Evolutionary conservation across 1,140 invertebrate species (phyloP), one percentile per base, ranked within the genome.

Genomic region (Leptinotarsa undecemlineata): DNA sequence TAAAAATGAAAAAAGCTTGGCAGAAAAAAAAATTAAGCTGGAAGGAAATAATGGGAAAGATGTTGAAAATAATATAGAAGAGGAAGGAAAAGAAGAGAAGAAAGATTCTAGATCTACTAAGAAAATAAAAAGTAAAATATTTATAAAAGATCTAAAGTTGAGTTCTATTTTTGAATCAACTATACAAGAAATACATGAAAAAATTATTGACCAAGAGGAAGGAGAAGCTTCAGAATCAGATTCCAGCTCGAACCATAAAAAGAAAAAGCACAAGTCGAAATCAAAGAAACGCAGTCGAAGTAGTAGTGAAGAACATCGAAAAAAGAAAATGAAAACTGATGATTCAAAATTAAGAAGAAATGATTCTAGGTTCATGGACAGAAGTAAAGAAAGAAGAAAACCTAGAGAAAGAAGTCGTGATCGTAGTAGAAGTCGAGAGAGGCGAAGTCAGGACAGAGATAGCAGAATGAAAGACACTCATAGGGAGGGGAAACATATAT

Each of bases 91-190:
- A 26, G 57, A 64, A 62, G 76, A 74, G 67, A 87, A 86, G 76
- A 77, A 68, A 61, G 60, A 42, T 42, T 42, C 33, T 8, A 42
- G 15, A n/a, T 63, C 47, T 62, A 42, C 73, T 19, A 63, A 57
- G 88, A 88, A 80, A 85, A 89, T 76, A 91, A 91, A 77, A 91
- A 91, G 80, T 90, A 91, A 82, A 85, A 92, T 20, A 91, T 91
- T 79, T 89, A 90, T 68, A 21, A 76, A 60, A 76, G 47, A 68
- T 73, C 23, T 73, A 17, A 73, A 72, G 48, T 48, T 66, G 23
- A 91, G 90, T 85, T 80, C 86, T 57, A 89, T 92, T 21, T 92
- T 89, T 84, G 90, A 90, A 80, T 89, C 90, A 76, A 89, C 89
- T 21, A 88, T 91, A 1, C 90, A 90, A 80, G 87, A 90, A 81